Conservation (phyloP, 2,113 vertebrate species). For the Gila orcuttii region DNA sequence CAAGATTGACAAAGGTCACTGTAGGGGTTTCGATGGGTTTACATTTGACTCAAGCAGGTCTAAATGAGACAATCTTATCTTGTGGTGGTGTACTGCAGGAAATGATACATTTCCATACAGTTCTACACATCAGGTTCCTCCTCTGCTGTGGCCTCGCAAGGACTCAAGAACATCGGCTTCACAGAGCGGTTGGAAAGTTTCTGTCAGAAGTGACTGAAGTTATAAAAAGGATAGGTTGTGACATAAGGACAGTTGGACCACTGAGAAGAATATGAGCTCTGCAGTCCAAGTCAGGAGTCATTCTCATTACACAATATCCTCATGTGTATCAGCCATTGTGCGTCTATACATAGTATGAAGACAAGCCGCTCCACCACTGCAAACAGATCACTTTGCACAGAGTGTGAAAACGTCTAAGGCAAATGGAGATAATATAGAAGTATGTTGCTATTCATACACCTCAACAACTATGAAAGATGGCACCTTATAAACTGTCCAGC, state of each 20-base stretch:
- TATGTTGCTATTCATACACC: conserved; percentile 47
- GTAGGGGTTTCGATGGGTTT: neutral
- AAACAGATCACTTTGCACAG: neutral
- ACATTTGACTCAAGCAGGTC: conserved; percentile 23
- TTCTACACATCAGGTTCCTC: too few species aligned
- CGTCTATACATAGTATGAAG: neutral
- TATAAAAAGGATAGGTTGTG: neutral
- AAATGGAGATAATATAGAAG: neutral
- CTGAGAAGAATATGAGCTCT: neutral
- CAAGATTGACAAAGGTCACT: conserved; percentile 50
- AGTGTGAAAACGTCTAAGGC: neutral
- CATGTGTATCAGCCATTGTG: neutral
- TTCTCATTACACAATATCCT: neutral
- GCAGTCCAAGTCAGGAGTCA: neutral
- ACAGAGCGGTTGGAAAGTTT: neutral
- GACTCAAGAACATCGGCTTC: conserved; percentile 24
- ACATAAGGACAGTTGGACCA: neutral
- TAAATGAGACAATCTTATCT: neutral
- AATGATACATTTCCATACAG: neutral
- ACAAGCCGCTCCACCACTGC: neutral
- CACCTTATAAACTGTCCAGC: conserved; percentile 70
- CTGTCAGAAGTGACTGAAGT: neutral
- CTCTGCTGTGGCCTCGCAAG: neutral
- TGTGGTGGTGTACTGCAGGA: conserved; percentile 1
- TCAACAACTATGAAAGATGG: conserved; percentile 68